phyloP scores from a whole-genome alignment of 2,888 invertebrate genomes.

The Stomorhina lunata region DNA sequence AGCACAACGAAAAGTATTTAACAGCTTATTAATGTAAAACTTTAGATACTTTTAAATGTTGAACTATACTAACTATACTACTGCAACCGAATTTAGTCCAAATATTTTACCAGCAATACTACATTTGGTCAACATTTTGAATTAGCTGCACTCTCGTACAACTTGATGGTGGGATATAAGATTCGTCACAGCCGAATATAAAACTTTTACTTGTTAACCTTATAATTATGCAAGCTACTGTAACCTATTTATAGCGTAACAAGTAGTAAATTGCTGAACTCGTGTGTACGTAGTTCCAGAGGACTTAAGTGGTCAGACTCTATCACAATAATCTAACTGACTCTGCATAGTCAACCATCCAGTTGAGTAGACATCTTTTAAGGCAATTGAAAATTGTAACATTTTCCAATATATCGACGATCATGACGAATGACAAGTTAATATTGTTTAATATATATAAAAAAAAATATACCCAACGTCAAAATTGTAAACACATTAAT shows the following conservation, averaged over 20 bases:
- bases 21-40: too few relatives aligned
- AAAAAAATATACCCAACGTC: background rate
- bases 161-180: too few relatives aligned
- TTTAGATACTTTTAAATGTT: too few relatives aligned
- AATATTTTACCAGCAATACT: too few relatives aligned
- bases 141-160: too few relatives aligned
- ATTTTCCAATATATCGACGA: slow-evolving; percentile 37
- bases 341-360: background rate
- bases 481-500: slow-evolving; percentile 37
- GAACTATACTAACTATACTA: too few relatives aligned
- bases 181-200: too few relatives aligned
- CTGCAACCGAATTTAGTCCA: too few relatives aligned
- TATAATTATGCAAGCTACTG: background rate
- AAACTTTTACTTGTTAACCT: background rate
- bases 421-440: slow-evolving; percentile 51
- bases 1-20: too few relatives aligned
- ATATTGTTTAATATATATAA: slow-evolving; percentile 34
- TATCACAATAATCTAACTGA: background rate
- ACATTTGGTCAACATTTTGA: too few relatives aligned
- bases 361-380: slow-evolving; percentile 20
- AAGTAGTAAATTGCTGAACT: slow-evolving; percentile 19
- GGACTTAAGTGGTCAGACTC: background rate
- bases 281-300: background rate
- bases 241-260: background rate
- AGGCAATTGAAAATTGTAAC: slow-evolving; percentile 57